Percentiles rank a stretch among this genome's conserved stretches.
Evolutionary conservation across 2,797 vertebrate genomes (phyloP).

Genomic region (Buceros bicornis): DNA sequence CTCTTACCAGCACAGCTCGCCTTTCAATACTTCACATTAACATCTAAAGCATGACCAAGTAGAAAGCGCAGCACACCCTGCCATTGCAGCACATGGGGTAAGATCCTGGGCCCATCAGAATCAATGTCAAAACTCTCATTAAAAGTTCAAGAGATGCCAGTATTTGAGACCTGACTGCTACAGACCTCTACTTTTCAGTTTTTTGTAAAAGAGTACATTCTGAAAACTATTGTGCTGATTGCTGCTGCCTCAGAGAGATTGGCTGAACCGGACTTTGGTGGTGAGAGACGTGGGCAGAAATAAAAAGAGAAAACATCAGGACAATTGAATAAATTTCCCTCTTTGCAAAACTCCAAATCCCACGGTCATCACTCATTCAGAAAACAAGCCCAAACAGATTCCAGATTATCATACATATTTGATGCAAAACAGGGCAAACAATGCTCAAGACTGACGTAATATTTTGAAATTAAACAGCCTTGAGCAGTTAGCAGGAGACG

Average conservation of each 20-base stretch:
- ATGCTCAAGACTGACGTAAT: not conserved
- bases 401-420: not conserved
- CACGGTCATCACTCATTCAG: not conserved
- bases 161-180: not conserved
- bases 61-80: conserved; percentile 23
- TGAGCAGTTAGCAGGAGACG: not conserved
- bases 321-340: not conserved
- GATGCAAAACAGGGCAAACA: not conserved
- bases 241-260: not conserved
- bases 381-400: not conserved
- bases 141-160: not conserved
- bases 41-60: conserved; percentile 1
- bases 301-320: not conserved
- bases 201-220: not conserved
- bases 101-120: not conserved
- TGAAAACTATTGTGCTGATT: conserved; percentile 16
- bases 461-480: conserved; percentile 9
- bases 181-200: not conserved
- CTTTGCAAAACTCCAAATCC: not conserved
- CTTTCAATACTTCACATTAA: conserved; percentile 1
- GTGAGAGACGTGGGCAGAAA: not conserved
- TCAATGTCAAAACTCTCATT: not conserved
- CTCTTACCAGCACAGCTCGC: conserved; percentile 15
- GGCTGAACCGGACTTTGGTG: conserved; percentile 4
- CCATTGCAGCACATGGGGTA: not conserved